A percentile compares a stretch with the other conserved stretches of the same genome.
Evolutionary conservation across 2,113 vertebrate species (phyloP).

Genomic region (Polypterus bichir): DNA sequence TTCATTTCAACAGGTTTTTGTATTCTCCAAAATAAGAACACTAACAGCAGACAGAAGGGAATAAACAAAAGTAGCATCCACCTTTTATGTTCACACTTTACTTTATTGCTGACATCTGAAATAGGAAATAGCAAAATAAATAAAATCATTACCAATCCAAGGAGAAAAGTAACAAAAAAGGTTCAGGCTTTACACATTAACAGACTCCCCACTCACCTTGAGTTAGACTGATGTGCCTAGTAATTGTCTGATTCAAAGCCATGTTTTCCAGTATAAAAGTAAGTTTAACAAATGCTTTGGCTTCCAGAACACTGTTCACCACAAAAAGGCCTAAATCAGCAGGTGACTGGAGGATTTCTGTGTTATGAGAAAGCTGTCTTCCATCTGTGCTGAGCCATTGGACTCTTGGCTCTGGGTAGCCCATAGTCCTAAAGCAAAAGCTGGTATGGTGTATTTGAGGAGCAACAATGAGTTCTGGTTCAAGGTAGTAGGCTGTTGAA

Average conservation of each 20-base stretch:
- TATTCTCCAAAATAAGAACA: too few species aligned
- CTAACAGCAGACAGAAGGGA: too few species aligned
- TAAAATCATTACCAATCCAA: too few species aligned
- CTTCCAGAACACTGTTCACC: constrained; percentile 9
- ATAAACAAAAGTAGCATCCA: too few species aligned
- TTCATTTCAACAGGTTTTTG: too few species aligned
- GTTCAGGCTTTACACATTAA: too few species aligned
- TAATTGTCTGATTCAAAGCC: constrained; percentile 12
- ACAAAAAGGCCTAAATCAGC: constrained; percentile 5
- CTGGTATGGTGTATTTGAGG: not conserved
- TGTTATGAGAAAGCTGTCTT: constrained; percentile 7
- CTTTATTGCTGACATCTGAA: too few species aligned
- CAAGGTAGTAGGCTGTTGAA: constrained; percentile 19
- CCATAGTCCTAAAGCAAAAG: constrained; percentile 19
- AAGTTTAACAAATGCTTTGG: constrained; percentile 1
- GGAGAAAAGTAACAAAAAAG: too few species aligned
- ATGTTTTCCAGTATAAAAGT: constrained; percentile 22
- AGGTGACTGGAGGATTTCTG: not conserved
- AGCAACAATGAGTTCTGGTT: constrained; percentile 20
- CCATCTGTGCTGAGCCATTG: constrained; percentile 14
- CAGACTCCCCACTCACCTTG: constrained; percentile 14
- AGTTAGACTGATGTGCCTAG: constrained; percentile 13
- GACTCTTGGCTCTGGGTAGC: constrained; percentile 20
- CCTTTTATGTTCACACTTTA: too few species aligned
- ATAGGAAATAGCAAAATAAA: too few species aligned